Base-by-base conservation (phyloP, 2,797 vertebrate genomes). In the Hoplostethus mediterraneus region DNA sequence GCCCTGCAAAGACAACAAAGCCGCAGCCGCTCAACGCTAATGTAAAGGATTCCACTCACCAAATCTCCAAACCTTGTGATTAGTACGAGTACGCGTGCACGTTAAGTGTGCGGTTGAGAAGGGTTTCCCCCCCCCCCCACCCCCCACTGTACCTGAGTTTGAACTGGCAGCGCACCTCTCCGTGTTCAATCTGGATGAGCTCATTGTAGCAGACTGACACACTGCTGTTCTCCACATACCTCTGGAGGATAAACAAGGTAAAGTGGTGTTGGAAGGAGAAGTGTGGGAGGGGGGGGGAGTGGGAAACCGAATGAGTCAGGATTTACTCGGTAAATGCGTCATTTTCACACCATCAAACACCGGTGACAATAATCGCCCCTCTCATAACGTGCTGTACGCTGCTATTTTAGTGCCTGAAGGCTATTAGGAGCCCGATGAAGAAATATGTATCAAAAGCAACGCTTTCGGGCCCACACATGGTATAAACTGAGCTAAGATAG, bases 181-280 rank as follows among this genome's bases (percentile, higher is more conserved):
- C 96, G 0, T 96, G 95, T 77, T 97, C 96, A 75, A 97, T 94
- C 92, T 99, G 98, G 75, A 99, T 72, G 83, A 99, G 94, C 88
- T 99, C 97, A 84, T 99, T 99, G 86, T 97, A 99, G 91, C 98
- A 99, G 79, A 95, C 95, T 16, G 94, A 92, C 82, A 97, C 87
- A 16, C 94, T 97, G 93, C 91, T 95, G 78, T 97, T 98, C 93
- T 98, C 98, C 91, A 93, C 89, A 93, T 96, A 98, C 94, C 95
- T 96, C 97, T 98, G 85, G 54, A 75, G 76, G 90, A 36, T 68
- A 49, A 53, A 78, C 52, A 33, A 48, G 62, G 75, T 84, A 53
- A 77, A 67, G 73, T 60, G 52, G 60, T n/a, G 76, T 80, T 75
- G 54, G 45, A 76, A 67, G 17, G 42, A 74, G 71, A 53, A 21